These are phyloP conservation scores for Halictus rubicundus DNA, from an alignment of 1,140 invertebrate species.

Conservation along the genomic window DNA sequence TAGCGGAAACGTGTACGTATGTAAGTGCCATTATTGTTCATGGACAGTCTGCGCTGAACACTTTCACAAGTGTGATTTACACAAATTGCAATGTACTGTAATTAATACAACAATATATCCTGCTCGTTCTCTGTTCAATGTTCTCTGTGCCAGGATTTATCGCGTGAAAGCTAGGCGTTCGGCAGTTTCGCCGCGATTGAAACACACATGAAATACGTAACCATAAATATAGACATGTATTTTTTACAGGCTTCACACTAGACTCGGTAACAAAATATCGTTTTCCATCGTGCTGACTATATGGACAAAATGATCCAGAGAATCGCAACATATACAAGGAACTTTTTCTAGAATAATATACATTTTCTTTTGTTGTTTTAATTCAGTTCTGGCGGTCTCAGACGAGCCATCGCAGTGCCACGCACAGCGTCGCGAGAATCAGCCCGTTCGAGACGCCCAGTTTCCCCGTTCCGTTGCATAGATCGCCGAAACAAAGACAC, in stretches of 20 bases:
- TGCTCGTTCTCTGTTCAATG: neutral
- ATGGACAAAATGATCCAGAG: neutral
- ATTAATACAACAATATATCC: constrained; percentile 1
- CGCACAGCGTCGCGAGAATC: constrained; percentile 9
- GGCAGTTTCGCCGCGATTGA: constrained; percentile 8
- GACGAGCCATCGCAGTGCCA: constrained; percentile 41
- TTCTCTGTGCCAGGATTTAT: neutral
- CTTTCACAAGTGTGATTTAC: neutral
- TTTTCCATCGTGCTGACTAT: neutral
- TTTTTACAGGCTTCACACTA: constrained; percentile 17
- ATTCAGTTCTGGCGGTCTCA: constrained; percentile 12
- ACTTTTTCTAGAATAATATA: constrained; percentile 44
- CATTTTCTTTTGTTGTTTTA: too few relatives aligned
- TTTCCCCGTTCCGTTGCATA: constrained; percentile 85
- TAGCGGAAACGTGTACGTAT: neutral
- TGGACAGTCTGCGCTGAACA: neutral
- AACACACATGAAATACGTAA: constrained; percentile 23
- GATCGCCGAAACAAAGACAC: constrained; percentile 95
- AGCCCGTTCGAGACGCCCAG: constrained; percentile 12
- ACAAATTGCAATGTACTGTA: neutral
- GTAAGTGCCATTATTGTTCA: neutral
- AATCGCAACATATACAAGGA: constrained; percentile 25
- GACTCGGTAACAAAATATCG: neutral
- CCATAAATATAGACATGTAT: constrained; percentile 25
- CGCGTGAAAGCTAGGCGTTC: neutral